These are phyloP conservation scores for Danionella cerebrum DNA, from an alignment of 2,113 vertebrate genomes.

Conservation along the genomic window DNA sequence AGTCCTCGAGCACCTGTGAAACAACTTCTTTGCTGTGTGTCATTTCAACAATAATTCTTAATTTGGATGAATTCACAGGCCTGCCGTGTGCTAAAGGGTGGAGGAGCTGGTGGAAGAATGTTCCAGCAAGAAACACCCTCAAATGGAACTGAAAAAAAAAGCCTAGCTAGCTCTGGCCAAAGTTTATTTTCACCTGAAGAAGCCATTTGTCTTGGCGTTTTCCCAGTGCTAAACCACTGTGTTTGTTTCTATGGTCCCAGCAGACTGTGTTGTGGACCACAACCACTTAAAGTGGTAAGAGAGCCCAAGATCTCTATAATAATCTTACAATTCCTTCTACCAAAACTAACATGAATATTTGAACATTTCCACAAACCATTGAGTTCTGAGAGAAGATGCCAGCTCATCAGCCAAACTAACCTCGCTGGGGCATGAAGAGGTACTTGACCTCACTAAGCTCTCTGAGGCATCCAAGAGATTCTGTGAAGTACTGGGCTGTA, in stretches of 20 bases:
- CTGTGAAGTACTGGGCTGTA: not conserved
- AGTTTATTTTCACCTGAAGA: constrained; percentile 70
- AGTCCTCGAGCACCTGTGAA: constrained; percentile 44
- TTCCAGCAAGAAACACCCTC: constrained; percentile 36
- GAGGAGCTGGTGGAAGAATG: constrained; percentile 46
- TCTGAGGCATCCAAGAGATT: not conserved
- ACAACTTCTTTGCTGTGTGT: constrained; percentile 33
- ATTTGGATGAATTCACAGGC: constrained; percentile 53
- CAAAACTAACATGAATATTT: constrained; percentile 35
- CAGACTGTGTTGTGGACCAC: constrained; percentile 62
- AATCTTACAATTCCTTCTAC: constrained; percentile 65
- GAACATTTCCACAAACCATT: constrained; percentile 33
- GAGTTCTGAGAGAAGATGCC: constrained; percentile 21
- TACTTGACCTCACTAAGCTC: constrained; percentile 9
- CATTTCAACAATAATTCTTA: constrained; percentile 49
- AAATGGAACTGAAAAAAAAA: constrained; percentile 42
- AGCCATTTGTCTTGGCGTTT: constrained; percentile 67
- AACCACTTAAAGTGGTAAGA: constrained; percentile 62
- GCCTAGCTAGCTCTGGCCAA: constrained; percentile 42
- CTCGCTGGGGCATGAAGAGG: constrained; percentile 1
- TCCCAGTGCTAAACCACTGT: constrained; percentile 65
- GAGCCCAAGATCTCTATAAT: constrained; percentile 58
- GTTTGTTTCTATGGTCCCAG: constrained; percentile 69
- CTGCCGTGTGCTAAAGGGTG: constrained; percentile 39
- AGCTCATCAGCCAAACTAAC: constrained; percentile 19